phyloP scores from a whole-genome alignment of 2,113 vertebrate species.

The Hirundichthys speculiger region DNA sequence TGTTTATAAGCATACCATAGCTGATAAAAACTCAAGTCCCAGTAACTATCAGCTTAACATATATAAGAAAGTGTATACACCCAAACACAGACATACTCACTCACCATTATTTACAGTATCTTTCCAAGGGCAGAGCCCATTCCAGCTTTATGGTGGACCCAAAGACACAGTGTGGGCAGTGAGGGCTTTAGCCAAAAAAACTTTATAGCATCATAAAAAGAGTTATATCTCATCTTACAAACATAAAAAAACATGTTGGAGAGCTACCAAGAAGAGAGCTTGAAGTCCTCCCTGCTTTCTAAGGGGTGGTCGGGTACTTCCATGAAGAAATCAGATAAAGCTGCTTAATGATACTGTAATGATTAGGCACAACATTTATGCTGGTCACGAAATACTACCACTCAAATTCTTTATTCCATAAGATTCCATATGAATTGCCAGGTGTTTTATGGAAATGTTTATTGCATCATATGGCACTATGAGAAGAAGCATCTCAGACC shows the following conservation, averaged over 20 bases:
- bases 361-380: no score
- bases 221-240: constrained; percentile 66
- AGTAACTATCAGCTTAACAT: constrained; percentile 34
- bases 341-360: no score
- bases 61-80: constrained; percentile 13
- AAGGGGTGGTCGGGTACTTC: constrained; percentile 14
- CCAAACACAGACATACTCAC: constrained; percentile 17
- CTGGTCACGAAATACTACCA: no score
- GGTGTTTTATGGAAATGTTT: no score
- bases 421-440: no score
- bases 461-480: no score
- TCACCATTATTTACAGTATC: constrained; percentile 25
- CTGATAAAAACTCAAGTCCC: constrained; percentile 11
- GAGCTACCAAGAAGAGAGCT: constrained; percentile 52
- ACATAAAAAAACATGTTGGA: constrained; percentile 73
- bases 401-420: no score
- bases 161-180: constrained; percentile 58
- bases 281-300: constrained; percentile 39
- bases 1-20: constrained; percentile 38
- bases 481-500: no score
- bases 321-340: constrained; percentile 16
- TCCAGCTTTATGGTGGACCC: constrained; percentile 67
- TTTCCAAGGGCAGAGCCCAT: constrained; percentile 68
- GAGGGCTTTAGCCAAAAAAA: constrained; percentile 69
- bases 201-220: constrained; percentile 75